Conservation (phyloP, 1,140 invertebrate species). For the Paralvinella palmiformis region DNA sequence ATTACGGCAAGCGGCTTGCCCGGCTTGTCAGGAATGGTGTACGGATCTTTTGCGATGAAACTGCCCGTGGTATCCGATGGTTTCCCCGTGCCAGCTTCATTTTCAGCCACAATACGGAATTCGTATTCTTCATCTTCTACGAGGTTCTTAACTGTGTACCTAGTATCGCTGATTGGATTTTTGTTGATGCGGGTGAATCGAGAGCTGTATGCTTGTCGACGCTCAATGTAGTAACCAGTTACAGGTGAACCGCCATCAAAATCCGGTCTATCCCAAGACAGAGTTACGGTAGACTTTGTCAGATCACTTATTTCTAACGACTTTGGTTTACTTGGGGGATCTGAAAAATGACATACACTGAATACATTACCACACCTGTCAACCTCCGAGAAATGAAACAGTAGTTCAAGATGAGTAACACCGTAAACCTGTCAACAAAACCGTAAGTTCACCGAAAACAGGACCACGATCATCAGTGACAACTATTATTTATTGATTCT, state of each 20-base stretch:
- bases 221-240: conserved; percentile 92
- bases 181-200: conserved; percentile 91
- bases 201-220: conserved; percentile 67
- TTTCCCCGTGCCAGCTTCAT: conserved; percentile 76
- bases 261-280: conserved; percentile 87
- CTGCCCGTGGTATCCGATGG: conserved; percentile 57
- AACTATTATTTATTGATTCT: too few species aligned
- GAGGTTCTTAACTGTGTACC: conserved; percentile 81
- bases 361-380: too few species aligned
- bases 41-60: conserved; percentile 77
- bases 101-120: conserved; percentile 90
- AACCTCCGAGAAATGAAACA: too few species aligned
- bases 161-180: conserved; percentile 69
- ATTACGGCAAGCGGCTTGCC: background rate
- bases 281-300: conserved; percentile 89
- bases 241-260: conserved; percentile 86
- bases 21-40: conserved; percentile 18
- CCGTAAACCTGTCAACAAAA: too few species aligned
- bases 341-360: too few species aligned
- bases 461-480: too few species aligned
- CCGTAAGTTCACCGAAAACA: too few species aligned
- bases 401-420: too few species aligned
- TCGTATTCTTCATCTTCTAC: conserved; percentile 92
- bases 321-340: conserved; percentile 17
- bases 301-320: conserved; percentile 67